Conservation (phyloP, 2,797 vertebrate genomes). For the Sebastes flavidus region DNA sequence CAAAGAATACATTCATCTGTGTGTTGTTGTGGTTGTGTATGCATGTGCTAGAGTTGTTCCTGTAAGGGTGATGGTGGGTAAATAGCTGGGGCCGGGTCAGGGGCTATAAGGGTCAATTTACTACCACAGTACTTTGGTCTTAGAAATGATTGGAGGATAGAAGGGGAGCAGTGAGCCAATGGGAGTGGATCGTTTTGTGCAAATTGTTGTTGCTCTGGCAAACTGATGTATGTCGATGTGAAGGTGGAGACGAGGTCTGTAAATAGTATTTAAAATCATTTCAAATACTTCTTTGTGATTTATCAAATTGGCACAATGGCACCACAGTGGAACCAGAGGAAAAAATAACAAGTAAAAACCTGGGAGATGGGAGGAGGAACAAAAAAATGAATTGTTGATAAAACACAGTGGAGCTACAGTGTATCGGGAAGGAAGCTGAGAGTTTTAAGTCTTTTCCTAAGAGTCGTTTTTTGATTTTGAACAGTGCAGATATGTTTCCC, state of each 20-base stretch:
- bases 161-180: conserved; percentile 68
- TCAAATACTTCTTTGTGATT: conserved; percentile 64
- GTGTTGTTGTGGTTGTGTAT: conserved; percentile 49
- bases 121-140: conserved; percentile 86
- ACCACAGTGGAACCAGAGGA: conserved; percentile 79
- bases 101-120: conserved; percentile 59
- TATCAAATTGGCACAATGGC: conserved; percentile 72
- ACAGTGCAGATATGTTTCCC: conserved; percentile 80
- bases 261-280: conserved; percentile 60
- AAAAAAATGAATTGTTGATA: conserved; percentile 39
- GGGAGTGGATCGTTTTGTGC: conserved; percentile 76
- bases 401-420: conserved; percentile 77
- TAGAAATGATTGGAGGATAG: conserved; percentile 76
- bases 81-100: conserved; percentile 35
- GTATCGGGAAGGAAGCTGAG: conserved; percentile 70
- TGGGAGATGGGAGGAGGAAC: conserved; percentile 32
- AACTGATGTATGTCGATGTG: conserved; percentile 57
- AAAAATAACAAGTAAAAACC: conserved; percentile 31
- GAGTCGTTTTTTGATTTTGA: conserved; percentile 78
- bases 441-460: conserved; percentile 66
- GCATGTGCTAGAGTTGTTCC: conserved; percentile 53
- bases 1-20: conserved; percentile 81
- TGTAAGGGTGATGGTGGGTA: conserved; percentile 49
- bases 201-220: conserved; percentile 71
- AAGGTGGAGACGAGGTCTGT: conserved; percentile 59